Percentiles rank a stretch among this genome's conserved stretches.
Evolutionary conservation across 2,888 invertebrate species (phyloP).

Genomic region (Trichacis sp.): DNA sequence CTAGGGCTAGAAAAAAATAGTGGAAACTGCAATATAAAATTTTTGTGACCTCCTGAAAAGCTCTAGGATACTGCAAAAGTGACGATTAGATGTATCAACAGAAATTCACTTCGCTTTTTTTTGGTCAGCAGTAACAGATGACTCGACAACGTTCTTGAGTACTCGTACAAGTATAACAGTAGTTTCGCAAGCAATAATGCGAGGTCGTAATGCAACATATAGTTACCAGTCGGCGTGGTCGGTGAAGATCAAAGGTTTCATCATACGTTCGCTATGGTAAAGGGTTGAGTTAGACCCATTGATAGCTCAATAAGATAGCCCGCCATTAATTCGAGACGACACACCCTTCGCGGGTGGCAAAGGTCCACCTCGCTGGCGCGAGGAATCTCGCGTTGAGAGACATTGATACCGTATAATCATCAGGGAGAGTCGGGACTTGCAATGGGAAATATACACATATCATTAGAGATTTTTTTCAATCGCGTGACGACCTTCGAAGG

Average conservation of each 20-base stretch:
- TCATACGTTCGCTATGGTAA: constrained; percentile 53
- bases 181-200: constrained; percentile 58
- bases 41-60: no score
- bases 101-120: neutral
- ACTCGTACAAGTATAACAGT: constrained; percentile 54
- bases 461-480: no score
- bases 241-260: constrained; percentile 65
- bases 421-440: constrained; percentile 47
- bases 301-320: constrained; percentile 64
- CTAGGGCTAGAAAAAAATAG: no score
- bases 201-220: constrained; percentile 63
- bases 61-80: no score
- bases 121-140: constrained; percentile 8
- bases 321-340: constrained; percentile 53
- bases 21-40: no score
- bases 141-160: constrained; percentile 39
- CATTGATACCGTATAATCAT: constrained; percentile 64
- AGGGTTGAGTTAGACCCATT: constrained; percentile 59
- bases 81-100: neutral
- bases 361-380: constrained; percentile 16
- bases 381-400: constrained; percentile 56
- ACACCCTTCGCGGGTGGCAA: constrained; percentile 53
- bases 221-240: constrained; percentile 59
- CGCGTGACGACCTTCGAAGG: no score
- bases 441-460: constrained; percentile 64